Evolutionary conservation across 2,113 vertebrate species (phyloP).

Genomic region (Sinocyclocheilus anophthalmus): DNA sequence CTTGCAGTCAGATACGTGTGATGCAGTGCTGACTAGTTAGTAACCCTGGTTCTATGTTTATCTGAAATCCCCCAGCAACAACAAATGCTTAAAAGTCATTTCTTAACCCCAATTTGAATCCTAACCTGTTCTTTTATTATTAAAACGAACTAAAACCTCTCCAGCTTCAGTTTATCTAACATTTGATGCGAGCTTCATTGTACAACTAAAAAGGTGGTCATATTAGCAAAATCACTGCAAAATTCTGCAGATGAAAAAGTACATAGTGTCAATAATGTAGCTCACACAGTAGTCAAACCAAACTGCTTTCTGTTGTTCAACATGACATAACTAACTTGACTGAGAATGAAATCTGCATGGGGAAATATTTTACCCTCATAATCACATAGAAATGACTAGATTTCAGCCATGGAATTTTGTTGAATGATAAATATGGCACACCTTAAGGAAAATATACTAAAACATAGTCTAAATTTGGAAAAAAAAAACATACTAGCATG

Average conservation of each 20-base stretch:
- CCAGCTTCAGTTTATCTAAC: neutral
- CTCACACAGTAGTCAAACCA: neutral
- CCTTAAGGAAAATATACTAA: neutral
- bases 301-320: neutral
- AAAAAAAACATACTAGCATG: neutral
- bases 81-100: neutral
- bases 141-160: neutral
- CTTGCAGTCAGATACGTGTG: neutral
- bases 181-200: neutral
- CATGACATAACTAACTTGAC: neutral
- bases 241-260: too few relatives aligned
- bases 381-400: neutral
- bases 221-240: too few relatives aligned
- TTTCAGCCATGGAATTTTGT: neutral
- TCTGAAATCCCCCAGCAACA: slow-evolving; percentile 1
- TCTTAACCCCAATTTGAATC: neutral
- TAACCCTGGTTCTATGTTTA: neutral
- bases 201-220: neutral
- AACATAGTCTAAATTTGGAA: neutral
- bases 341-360: neutral
- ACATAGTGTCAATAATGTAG: too few relatives aligned
- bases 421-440: neutral
- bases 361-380: neutral
- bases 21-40: neutral
- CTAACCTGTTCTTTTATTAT: neutral